Conservation (phyloP, 2,888 invertebrate species). For the Serripes groenlandicus region DNA sequence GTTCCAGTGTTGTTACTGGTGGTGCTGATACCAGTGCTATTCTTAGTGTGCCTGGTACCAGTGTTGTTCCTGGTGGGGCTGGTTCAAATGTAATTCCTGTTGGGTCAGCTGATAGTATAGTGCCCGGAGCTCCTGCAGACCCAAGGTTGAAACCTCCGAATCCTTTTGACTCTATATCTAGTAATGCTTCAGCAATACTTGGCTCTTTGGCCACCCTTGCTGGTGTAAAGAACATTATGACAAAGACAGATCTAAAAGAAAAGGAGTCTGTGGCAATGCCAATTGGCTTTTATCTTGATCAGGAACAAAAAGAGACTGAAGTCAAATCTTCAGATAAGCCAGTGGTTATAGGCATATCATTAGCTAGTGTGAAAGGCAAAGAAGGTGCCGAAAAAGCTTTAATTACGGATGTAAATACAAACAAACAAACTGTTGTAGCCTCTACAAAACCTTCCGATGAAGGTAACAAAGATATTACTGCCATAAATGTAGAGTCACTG, state of each 20-base stretch:
- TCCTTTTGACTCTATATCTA: slow-evolving; percentile 1
- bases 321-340: background rate
- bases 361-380: background rate
- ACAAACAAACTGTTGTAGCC: background rate
- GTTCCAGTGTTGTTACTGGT: too few relatives aligned
- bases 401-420: background rate
- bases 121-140: too few relatives aligned
- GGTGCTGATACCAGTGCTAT: background rate
- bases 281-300: slow-evolving; percentile 63
- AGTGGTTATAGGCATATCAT: too few relatives aligned
- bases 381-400: background rate
- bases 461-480: background rate
- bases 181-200: background rate
- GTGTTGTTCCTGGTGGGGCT: background rate
- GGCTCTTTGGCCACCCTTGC: background rate
- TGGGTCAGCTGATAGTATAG: background rate
- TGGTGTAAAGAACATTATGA: background rate
- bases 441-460: background rate
- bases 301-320: background rate
- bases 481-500: slow-evolving; percentile 43
- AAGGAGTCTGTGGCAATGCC: slow-evolving; percentile 25
- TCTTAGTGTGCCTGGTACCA: background rate
- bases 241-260: background rate
- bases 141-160: background rate
- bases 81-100: background rate